phyloP scores from a whole-genome alignment of 2,113 vertebrate species.

The Pomatostomus ruficeps region DNA sequence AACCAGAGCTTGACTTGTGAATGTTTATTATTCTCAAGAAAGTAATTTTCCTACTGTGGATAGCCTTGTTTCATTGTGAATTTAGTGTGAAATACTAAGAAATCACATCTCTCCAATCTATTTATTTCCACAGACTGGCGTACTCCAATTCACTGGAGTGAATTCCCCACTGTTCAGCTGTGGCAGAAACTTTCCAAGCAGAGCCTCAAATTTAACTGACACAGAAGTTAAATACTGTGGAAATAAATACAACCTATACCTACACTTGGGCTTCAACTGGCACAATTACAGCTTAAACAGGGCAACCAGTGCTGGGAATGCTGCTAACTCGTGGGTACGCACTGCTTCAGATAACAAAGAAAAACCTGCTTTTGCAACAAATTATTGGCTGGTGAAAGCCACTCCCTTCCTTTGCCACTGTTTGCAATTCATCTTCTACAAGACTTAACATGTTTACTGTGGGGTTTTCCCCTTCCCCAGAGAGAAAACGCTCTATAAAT shows the following conservation, averaged over 20 bases:
- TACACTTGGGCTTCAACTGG: not conserved
- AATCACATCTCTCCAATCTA: not conserved
- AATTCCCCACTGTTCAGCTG: not conserved
- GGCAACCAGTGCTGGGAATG: not conserved
- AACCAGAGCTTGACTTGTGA: not conserved
- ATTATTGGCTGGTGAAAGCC: not conserved
- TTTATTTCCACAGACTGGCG: not conserved
- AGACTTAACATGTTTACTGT: slow-evolving; percentile 22
- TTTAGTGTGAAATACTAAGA: not conserved
- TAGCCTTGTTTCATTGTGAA: not conserved
- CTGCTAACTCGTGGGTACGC: not conserved
- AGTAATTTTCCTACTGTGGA: not conserved
- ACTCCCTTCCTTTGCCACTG: not conserved
- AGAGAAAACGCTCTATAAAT: not conserved
- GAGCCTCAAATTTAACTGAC: not conserved
- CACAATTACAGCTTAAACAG: not conserved
- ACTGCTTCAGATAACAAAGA: not conserved
- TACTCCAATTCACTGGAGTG: not conserved
- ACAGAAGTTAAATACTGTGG: not conserved
- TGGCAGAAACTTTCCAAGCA: not conserved
- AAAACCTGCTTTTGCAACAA: slow-evolving; percentile 9
- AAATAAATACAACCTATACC: not conserved
- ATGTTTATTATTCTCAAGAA: not conserved
- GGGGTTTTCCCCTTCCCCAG: not conserved
- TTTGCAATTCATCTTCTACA: slow-evolving; percentile 12